Percentiles rank a stretch among this genome's conserved stretches.
phyloP scores from a whole-genome alignment of 2,113 vertebrate genomes.

The Dromaius novaehollandiae region DNA sequence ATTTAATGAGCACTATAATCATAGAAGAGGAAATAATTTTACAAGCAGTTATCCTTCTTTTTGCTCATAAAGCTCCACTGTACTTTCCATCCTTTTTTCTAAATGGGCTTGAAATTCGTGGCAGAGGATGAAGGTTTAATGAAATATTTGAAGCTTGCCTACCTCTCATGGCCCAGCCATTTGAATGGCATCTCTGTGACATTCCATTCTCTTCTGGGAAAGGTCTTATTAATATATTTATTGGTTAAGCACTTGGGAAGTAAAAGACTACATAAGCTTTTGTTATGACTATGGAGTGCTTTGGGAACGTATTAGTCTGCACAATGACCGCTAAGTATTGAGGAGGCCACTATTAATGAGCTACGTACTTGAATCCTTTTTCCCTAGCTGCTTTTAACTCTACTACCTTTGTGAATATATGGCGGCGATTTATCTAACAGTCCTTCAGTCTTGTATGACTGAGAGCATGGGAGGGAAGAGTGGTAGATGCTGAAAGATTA shows the following conservation, averaged over 20 bases:
- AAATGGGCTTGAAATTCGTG: conserved; percentile 16
- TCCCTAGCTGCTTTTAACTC: not conserved
- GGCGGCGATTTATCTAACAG: not conserved
- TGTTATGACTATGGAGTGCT: not conserved
- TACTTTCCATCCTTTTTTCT: not conserved
- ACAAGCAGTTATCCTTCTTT: not conserved
- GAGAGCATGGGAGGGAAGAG: conserved; percentile 4
- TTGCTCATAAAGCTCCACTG: not conserved
- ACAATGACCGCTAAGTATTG: not conserved
- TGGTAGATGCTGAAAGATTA: conserved; percentile 38
- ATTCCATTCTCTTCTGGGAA: not conserved
- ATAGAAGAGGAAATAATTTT: conserved; percentile 10
- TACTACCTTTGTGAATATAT: not conserved
- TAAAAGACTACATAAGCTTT: conserved; percentile 9
- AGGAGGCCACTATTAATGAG: not conserved
- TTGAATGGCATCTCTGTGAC: conserved; percentile 41
- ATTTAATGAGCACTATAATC: conserved; percentile 32
- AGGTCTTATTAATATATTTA: conserved; percentile 30
- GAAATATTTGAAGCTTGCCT: conserved; percentile 7
- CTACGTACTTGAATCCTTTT: not conserved
- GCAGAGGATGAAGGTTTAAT: conserved; percentile 22
- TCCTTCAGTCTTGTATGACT: conserved; percentile 15
- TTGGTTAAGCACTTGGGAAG: conserved; percentile 10
- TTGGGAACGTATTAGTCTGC: not conserved
- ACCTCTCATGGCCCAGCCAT: not conserved